Base-by-base conservation (phyloP, 2,888 invertebrate genomes). In the Agonopterix subpropinquella region DNA sequence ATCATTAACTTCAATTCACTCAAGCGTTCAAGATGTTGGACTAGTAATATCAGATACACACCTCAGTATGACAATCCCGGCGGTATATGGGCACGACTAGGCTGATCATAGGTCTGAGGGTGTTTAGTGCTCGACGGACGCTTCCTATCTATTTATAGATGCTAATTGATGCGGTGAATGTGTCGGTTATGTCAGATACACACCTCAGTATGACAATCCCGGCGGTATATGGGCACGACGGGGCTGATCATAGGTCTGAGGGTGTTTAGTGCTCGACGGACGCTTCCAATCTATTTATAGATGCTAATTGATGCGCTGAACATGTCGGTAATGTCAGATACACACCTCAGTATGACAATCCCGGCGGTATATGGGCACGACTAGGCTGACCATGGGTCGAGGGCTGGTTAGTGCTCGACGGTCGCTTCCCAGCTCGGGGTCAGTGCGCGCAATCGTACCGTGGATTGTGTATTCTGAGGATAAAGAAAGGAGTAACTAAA, bases 61-160 rank as follows among this genome's bases (percentile, higher is more conserved):
- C 89, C n/a, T 98, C 98, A 61, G 94, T 95, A 73, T 98, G 98
- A 64, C 98, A 98, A 80, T 99, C 99, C 54, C n/a, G n/a, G n/a
- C 99, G 92, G 83, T 96, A 99, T 36, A 99, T 95, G 48, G 99
- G 97, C 58, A 98, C 95, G 56, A 98, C 95, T 66, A 96, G 94
- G 61, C 96, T 96, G 50, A 93, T 80, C 0, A 92, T 91, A 0
- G 94, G 92, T n/a, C n/a, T 73, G 46, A 60, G 59, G 2, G 51
- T 59, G 44, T 68, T 63, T 46, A 57, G 55, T 11, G 61, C 60
- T 1, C 70, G 70, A 1, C 67, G 57, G 41, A 66, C 73, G 1
- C 64, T 54, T 9, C 84, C 83, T 37, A 65, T 51, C 44, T 36
- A 4, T 18, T 18, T 18, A 18, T 18, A 18, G 18, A 18, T 18